Evolutionary conservation across 1,140 invertebrate genomes (phyloP).

Genomic region (Magallana angulata): DNA sequence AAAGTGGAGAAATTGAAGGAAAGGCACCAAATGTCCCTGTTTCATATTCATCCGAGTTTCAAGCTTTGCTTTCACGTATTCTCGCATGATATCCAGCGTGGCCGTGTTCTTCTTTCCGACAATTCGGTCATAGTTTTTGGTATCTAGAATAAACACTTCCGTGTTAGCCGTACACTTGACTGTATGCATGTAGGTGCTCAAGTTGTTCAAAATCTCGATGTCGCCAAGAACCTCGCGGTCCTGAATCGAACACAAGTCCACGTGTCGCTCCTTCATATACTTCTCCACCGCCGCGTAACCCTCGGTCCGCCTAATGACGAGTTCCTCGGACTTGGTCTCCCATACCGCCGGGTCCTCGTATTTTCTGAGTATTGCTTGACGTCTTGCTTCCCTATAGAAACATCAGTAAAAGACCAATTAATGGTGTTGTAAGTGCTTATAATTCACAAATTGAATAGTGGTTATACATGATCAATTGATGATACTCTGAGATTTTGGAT

Average conservation of each 20-base stretch:
- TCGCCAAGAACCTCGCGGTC: slow-evolving; percentile 74
- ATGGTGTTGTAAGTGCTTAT: too few species aligned
- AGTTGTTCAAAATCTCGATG: slow-evolving; percentile 70
- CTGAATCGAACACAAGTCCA: slow-evolving; percentile 69
- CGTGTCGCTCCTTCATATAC: slow-evolving; percentile 64
- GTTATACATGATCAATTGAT: too few species aligned
- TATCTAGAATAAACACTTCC: slow-evolving; percentile 73
- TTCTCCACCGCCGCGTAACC: slow-evolving; percentile 76
- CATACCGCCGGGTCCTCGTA: slow-evolving; percentile 68
- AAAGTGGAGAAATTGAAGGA: slow-evolving; percentile 68
- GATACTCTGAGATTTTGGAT: too few species aligned
- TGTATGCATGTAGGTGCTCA: slow-evolving; percentile 74
- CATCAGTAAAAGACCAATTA: not conserved
- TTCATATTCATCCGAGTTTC: slow-evolving; percentile 64
- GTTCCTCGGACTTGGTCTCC: slow-evolving; percentile 69
- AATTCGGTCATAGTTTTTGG: slow-evolving; percentile 76
- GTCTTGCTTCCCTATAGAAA: slow-evolving; percentile 65
- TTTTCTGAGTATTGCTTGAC: slow-evolving; percentile 67
- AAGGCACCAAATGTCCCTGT: slow-evolving; percentile 67
- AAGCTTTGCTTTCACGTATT: slow-evolving; percentile 71
- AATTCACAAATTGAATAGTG: too few species aligned
- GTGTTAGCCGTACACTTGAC: slow-evolving; percentile 73
- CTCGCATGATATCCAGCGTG: slow-evolving; percentile 70
- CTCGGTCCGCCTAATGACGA: slow-evolving; percentile 69
- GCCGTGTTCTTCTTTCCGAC: slow-evolving; percentile 71